phyloP scores from a whole-genome alignment of 2,888 invertebrate species.

The Leptinotarsa tumamoca region DNA sequence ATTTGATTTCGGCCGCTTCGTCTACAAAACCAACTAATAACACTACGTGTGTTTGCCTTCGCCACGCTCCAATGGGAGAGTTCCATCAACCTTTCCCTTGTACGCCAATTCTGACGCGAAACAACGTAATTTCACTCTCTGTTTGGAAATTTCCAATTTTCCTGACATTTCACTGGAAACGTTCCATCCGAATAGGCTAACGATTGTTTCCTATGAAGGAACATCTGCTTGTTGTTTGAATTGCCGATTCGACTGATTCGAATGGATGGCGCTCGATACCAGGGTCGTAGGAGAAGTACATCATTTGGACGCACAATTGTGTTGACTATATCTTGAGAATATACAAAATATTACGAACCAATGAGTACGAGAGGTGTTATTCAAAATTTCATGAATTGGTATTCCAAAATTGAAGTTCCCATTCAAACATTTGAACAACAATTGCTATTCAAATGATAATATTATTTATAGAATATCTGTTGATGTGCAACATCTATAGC shows the following conservation, averaged over 20 bases:
- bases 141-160: conserved; percentile 18
- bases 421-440: no score
- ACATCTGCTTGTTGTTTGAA: conserved; percentile 17
- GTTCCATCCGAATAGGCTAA: conserved; percentile 13
- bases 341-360: no score
- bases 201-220: conserved; percentile 17
- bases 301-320: not conserved
- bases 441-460: no score
- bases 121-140: conserved; percentile 16
- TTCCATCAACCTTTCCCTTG: conserved; percentile 6
- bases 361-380: no score
- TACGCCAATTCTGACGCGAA: conserved; percentile 13
- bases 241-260: not conserved
- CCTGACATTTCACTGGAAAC: conserved; percentile 15
- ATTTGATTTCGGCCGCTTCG: not conserved
- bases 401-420: no score
- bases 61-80: not conserved
- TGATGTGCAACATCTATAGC: no score
- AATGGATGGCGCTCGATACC: not conserved
- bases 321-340: no score
- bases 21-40: not conserved
- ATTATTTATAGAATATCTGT: no score
- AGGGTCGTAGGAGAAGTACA: not conserved
- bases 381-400: no score
- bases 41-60: not conserved